Conservation (phyloP, 2,888 invertebrate genomes). For the Rotaria sp. region DNA sequence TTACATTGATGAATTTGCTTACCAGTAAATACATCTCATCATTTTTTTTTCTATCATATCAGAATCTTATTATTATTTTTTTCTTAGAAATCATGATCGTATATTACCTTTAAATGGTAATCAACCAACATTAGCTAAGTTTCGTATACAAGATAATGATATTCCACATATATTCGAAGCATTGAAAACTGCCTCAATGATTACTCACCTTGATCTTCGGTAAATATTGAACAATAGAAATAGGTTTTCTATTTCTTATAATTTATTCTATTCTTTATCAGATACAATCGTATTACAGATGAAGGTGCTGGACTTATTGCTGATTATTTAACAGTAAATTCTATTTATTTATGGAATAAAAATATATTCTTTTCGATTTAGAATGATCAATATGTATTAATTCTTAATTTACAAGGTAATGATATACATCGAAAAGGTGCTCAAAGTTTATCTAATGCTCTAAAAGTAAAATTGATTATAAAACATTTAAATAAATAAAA, state of each 20-base stretch:
- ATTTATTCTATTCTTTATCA: slow-evolving; percentile 41
- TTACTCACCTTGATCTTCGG: slow-evolving; percentile 12
- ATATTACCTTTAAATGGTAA: slow-evolving; percentile 24
- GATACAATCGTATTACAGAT: slow-evolving; percentile 53
- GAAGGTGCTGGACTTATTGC: slow-evolving; percentile 48
- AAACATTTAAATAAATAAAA: not conserved
- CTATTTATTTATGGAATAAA: not conserved
- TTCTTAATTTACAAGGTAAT: slow-evolving; percentile 54
- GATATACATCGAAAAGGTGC: slow-evolving; percentile 52
- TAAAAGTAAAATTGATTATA: slow-evolving; percentile 46
- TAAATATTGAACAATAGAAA: not conserved
- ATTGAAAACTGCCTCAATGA: not conserved
- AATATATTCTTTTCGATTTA: slow-evolving; percentile 33
- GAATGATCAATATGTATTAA: slow-evolving; percentile 43
- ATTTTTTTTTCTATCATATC: not conserved
- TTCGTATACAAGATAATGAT: not conserved
- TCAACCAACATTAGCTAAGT: not conserved
- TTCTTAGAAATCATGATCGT: not conserved
- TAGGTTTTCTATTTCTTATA: not conserved
- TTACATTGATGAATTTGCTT: not conserved
- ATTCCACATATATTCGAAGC: not conserved
- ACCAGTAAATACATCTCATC: not conserved
- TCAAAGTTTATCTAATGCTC: slow-evolving; percentile 47
- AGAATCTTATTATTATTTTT: not conserved
- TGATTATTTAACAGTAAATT: slow-evolving; percentile 47